Percentiles rank a stretch among this genome's conserved stretches.
Conservation (phyloP, 1,140 invertebrate species). For the honey bee (Apis mellifera) region DNA sequence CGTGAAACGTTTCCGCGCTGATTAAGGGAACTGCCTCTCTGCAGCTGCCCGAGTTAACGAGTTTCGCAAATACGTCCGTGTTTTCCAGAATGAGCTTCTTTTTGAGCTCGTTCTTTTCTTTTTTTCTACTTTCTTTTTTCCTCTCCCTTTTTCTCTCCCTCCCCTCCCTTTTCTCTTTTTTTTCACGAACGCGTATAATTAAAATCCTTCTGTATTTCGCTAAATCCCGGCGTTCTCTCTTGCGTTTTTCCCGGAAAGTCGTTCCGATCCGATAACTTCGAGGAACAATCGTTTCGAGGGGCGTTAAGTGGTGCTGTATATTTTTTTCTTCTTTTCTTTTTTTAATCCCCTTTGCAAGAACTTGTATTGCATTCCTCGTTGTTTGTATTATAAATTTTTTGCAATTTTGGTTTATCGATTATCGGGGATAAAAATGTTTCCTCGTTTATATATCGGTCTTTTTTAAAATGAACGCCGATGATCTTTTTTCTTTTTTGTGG, state of each 20-base stretch:
- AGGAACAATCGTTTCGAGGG: not conserved
- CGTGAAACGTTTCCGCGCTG: slow-evolving; percentile 28
- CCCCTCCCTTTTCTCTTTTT: too few relatives aligned
- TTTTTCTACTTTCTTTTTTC: not conserved
- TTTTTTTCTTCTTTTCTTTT: too few relatives aligned
- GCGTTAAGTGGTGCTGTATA: too few relatives aligned
- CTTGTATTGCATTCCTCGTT: not conserved
- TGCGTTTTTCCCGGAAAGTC: not conserved
- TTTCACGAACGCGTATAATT: slow-evolving; percentile 7
- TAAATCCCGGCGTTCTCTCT: not conserved
- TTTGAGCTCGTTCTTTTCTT: not conserved
- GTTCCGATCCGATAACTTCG: not conserved
- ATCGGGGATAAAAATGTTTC: too few relatives aligned
- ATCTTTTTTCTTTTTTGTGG: too few relatives aligned
- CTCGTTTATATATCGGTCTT: too few relatives aligned
- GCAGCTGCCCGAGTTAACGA: slow-evolving; percentile 12
- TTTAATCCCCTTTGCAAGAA: not conserved
- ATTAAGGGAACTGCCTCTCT: slow-evolving; percentile 16
- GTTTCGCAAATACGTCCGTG: slow-evolving; percentile 7
- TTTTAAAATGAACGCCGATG: too few relatives aligned
- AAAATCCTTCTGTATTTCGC: slow-evolving; percentile 1
- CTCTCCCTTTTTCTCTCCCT: too few relatives aligned
- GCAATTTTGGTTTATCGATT: too few relatives aligned
- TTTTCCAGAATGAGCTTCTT: not conserved
- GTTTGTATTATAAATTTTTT: not conserved